Percentiles rank a stretch among this genome's conserved stretches.
Evolutionary conservation across 2,113 vertebrate genomes (phyloP).

Genomic region (Brienomyrus brachyistius): DNA sequence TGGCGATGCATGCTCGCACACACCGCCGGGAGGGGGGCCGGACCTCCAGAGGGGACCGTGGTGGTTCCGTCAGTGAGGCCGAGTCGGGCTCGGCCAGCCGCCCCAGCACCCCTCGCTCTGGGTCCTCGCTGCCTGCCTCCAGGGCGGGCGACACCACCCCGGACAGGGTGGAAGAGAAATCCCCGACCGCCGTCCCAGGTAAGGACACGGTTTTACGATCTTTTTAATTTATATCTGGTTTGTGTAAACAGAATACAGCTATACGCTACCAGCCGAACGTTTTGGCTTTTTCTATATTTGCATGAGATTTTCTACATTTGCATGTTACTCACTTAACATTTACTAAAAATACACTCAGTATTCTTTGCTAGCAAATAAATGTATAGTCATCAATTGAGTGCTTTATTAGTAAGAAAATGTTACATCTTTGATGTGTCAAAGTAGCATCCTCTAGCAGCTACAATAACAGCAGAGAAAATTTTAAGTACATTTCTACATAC

Average conservation of each 20-base stretch:
- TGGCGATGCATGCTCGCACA: constrained; percentile 84
- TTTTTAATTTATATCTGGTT: background rate
- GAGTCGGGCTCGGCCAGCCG: constrained; percentile 74
- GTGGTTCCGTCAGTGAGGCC: constrained; percentile 68
- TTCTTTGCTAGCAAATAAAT: no score
- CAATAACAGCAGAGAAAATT: no score
- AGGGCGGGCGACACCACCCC: constrained; percentile 59
- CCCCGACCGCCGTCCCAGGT: constrained; percentile 34
- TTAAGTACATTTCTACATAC: no score
- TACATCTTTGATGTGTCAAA: no score
- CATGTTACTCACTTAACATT: no score
- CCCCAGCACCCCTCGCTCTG: constrained; percentile 77
- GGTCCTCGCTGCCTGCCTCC: constrained; percentile 66
- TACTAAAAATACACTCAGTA: no score
- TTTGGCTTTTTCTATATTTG: no score
- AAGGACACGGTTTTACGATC: background rate
- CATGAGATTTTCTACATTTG: no score
- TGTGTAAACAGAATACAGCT: background rate
- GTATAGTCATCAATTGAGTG: no score
- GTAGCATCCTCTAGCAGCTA: no score
- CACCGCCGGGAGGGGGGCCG: constrained; percentile 73
- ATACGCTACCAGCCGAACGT: no score
- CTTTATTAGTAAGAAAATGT: no score
- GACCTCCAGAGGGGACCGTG: constrained; percentile 50
- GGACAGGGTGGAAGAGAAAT: constrained; percentile 44